Base-by-base conservation (phyloP, 2,797 vertebrate genomes). In the Leucoraja ocellata region DNA sequence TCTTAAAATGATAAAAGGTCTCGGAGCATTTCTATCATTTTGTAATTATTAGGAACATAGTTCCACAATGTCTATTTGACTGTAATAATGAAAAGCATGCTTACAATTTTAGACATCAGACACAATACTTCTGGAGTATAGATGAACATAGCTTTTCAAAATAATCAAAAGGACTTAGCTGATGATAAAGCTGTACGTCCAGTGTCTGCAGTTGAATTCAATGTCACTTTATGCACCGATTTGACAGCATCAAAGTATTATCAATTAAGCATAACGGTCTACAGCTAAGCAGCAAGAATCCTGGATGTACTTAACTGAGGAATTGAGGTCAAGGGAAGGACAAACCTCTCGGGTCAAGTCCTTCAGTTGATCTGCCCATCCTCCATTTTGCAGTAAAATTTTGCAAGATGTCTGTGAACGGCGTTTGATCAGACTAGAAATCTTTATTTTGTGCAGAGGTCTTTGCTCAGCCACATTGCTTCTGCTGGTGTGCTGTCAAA, bases 261-360 rank as follows among this genome's bases (percentile, higher is more conserved):
- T 68, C 84, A 88, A 32, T 88, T 88, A n/a, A 88, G 84, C 63
- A 88, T 63, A 88, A 88, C 84, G 9, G n/a, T 88, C 63, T n/a
- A 65, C 63, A 86, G 84, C 32, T 88, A 88, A 36, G 61, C 84
- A 88, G 61, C 84, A 68, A 36, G 84, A 88, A 36, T 68, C 84
- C 63, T 88, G 63, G 61, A 88, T 88, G n/a, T 88, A 68, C 63
- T 88, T 88, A 88, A 18, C 16, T 68, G 18, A 68, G 16, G 61
- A 68, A 88, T 36, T 88, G n/a, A 88, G 84, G 84, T 88, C 84
- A 88, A 88, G 84, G 61, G 84, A 88, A 88, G 84, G 84, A 88
- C 84, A 88, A 68, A 84, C 18, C n/a, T 68, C 63, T 88, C 84
- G 36, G 84, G 84, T 88, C 84, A 88, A 88, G 84, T 88, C 84